Conservation (phyloP, 2,113 vertebrate species). For the Illadopsis cleaveri region DNA sequence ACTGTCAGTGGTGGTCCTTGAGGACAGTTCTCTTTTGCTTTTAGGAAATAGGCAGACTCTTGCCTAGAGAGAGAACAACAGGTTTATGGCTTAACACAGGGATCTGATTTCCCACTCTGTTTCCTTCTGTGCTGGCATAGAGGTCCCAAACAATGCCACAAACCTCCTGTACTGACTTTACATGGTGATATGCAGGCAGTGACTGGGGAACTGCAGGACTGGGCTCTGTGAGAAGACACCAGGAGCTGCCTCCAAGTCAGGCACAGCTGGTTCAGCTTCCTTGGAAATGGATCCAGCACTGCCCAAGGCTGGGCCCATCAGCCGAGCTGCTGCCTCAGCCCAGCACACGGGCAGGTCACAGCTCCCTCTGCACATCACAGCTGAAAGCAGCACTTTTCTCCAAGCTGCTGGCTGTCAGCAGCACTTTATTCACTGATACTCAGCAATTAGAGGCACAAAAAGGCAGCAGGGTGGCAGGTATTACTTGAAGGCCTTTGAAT, state of each 20-base stretch:
- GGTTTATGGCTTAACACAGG: rapidly evolving
- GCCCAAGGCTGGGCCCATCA: not conserved
- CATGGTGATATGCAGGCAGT: not conserved
- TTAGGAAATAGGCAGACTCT: not conserved
- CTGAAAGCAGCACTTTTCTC: not conserved
- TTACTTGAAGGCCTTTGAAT: not conserved
- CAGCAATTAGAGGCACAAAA: not conserved
- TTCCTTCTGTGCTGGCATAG: not conserved
- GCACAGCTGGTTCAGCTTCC: not conserved
- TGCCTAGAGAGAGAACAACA: not conserved
- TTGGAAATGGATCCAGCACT: rapidly evolving
- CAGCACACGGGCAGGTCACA: rapidly evolving
- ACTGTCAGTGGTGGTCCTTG: not conserved
- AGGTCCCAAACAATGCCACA: not conserved
- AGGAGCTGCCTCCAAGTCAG: not conserved
- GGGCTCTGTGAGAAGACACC: not conserved
- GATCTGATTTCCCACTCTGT: not conserved
- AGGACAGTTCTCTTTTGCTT: not conserved
- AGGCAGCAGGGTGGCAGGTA: not conserved
- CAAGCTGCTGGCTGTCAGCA: not conserved
- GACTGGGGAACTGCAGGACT: not conserved
- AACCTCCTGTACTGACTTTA: not conserved
- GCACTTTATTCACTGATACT: not conserved
- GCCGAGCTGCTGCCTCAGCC: not conserved
- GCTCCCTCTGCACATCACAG: not conserved